Evolutionary conservation across 1,140 invertebrate genomes (phyloP), one percentile per base, ranked within the genome.

Genomic region (Patella vulgata): DNA sequence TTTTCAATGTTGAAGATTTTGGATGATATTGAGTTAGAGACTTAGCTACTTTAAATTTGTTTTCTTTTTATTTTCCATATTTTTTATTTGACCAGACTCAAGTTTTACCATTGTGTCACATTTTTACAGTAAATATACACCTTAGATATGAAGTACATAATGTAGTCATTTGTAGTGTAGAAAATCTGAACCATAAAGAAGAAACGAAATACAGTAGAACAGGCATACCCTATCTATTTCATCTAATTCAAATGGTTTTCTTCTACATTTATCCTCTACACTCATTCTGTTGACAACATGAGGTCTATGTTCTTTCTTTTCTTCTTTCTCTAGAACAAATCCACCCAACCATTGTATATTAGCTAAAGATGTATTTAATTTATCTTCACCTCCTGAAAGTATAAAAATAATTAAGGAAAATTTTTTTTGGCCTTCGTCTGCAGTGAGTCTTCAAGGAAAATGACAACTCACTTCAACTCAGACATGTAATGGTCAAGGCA

Each of bases 311-410:
- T 25, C 63, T 31, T 59, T 23, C 50, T 63, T 65, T 6, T 63
- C 57, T 14, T 66, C 27, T n/a, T 63, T 64, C 30, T 68, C 66
- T 30, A 68, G 42, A 21, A 70, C 56, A 33, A 70, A 71, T 6
- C 63, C 71, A 19, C 70, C 66, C 51, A 75, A 50, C 75, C 73
- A 77, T n/a, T 77, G 75, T 21, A 77, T 77, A 43, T 75, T 77
- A 12, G 75, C 74, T 31, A 77, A 54, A 5, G 75, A 77, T 21
- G 52, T 54, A 27, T 54, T 36, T 27, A 54, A 33, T 6, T 19
- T 28, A 19, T 31, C 30, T 5, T 52, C 50, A 52, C 12, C 50
- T 8, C 28, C 21, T 52, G 30, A 14, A 27, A n/a, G 8, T 31
- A 1, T n/a, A 52, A 52, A 1, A 31, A 33, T 4, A 19, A 23